A percentile compares a stretch with the other conserved stretches of the same genome.
These are phyloP conservation scores for Xiphophorus couchianus DNA, from an alignment of 2,113 vertebrate genomes.

Conservation along the genomic window DNA sequence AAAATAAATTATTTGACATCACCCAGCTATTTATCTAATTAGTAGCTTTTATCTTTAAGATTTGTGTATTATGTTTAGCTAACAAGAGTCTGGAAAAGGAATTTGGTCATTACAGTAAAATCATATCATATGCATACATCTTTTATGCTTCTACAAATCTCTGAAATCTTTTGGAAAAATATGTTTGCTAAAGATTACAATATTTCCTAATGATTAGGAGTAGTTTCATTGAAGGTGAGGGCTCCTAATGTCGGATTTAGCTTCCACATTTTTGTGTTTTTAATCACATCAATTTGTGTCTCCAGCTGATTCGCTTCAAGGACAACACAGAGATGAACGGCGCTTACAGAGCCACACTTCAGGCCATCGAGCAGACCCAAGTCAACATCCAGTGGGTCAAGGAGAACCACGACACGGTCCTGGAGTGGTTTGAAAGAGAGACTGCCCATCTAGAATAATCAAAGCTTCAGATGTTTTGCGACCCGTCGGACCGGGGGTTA, in stretches of 20 bases:
- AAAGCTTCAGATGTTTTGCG: neutral
- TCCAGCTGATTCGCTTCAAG: conserved; percentile 86
- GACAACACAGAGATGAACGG: conserved; percentile 49
- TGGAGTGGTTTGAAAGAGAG: conserved; percentile 81
- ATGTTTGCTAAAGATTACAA: neutral
- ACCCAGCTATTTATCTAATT: neutral
- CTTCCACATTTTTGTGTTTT: too few relatives aligned
- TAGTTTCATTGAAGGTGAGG: too few relatives aligned
- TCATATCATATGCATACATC: neutral
- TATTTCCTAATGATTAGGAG: too few relatives aligned
- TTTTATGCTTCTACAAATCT: neutral
- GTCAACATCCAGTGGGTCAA: conserved; percentile 90
- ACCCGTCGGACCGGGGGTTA: neutral
- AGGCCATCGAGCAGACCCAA: conserved; percentile 85
- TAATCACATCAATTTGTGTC: neutral
- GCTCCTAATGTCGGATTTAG: too few relatives aligned
- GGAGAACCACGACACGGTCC: conserved; percentile 73
- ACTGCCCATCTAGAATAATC: neutral
- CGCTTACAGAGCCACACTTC: conserved; percentile 68
- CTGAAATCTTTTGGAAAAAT: neutral
- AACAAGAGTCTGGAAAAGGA: neutral
- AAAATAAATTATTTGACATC: neutral
- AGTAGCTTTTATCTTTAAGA: neutral
- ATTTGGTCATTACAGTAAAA: too few relatives aligned
- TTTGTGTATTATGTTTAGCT: neutral